Evolutionary conservation across 2,113 vertebrate species (phyloP).

Genomic region (Nyctereutes procyonoides): DNA sequence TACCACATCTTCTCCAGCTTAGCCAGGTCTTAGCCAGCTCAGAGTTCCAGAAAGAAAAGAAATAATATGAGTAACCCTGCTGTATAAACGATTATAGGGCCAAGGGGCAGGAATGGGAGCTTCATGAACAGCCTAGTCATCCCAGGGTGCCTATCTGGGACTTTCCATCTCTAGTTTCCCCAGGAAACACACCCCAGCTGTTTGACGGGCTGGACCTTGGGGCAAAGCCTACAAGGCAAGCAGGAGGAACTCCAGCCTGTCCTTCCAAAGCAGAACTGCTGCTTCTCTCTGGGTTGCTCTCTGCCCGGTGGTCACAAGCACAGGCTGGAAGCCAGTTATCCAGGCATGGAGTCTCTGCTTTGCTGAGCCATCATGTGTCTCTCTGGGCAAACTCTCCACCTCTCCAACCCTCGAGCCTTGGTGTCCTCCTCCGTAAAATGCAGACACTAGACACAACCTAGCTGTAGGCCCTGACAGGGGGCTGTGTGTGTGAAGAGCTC

Average conservation of each 20-base stretch:
- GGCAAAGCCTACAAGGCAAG: neutral
- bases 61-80: neutral
- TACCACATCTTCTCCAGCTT: neutral
- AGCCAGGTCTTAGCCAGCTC: neutral
- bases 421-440: neutral
- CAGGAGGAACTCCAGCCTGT: fast-evolving
- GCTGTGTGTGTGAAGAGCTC: neutral
- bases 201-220: no score
- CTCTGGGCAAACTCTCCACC: neutral
- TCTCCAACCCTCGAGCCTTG: neutral
- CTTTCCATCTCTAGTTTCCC: neutral
- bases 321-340: no score
- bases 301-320: neutral
- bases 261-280: neutral
- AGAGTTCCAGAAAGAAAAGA: neutral
- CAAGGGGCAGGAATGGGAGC: no score
- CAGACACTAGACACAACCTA: neutral
- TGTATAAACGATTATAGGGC: neutral
- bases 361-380: no score
- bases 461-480: neutral
- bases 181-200: neutral
- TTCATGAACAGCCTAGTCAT: neutral
- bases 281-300: neutral
- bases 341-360: neutral
- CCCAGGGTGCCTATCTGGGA: neutral